Evolutionary conservation across 2,113 vertebrate genomes (phyloP).

Genomic region (Pampusana beccarii): DNA sequence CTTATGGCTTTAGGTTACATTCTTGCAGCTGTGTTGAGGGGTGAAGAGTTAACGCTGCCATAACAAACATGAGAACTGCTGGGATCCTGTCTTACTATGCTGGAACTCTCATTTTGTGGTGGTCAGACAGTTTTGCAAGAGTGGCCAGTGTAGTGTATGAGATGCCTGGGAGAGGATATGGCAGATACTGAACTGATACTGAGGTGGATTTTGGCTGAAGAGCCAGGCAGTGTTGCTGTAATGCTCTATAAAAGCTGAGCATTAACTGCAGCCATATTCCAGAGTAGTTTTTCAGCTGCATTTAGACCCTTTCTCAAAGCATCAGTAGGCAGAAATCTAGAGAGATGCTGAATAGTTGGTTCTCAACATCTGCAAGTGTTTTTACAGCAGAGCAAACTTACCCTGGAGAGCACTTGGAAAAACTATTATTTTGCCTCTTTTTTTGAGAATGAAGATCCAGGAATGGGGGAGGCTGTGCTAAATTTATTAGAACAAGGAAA

Average conservation of each 20-base stretch:
- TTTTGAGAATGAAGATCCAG: background rate
- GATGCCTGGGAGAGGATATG: background rate
- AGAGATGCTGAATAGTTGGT: background rate
- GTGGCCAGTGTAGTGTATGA: background rate
- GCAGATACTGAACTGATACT: background rate
- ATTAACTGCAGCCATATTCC: background rate
- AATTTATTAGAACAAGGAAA: background rate
- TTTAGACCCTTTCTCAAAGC: background rate
- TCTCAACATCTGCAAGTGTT: conserved; percentile 50
- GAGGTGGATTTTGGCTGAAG: conserved; percentile 31
- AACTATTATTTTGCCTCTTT: background rate
- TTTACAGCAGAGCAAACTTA: background rate
- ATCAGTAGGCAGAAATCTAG: background rate
- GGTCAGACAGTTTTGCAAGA: background rate
- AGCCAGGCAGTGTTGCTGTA: background rate
- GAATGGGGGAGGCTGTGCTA: background rate
- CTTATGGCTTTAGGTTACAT: background rate
- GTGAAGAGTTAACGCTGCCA: background rate
- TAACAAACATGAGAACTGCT: background rate
- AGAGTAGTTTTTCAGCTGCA: background rate
- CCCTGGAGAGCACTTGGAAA: conserved; percentile 16
- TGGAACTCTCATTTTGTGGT: background rate
- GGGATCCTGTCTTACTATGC: background rate
- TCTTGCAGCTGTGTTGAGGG: background rate
- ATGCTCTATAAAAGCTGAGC: background rate